Evolutionary conservation across 2,888 invertebrate species (phyloP).

Genomic region (Drosophila putrida): DNA sequence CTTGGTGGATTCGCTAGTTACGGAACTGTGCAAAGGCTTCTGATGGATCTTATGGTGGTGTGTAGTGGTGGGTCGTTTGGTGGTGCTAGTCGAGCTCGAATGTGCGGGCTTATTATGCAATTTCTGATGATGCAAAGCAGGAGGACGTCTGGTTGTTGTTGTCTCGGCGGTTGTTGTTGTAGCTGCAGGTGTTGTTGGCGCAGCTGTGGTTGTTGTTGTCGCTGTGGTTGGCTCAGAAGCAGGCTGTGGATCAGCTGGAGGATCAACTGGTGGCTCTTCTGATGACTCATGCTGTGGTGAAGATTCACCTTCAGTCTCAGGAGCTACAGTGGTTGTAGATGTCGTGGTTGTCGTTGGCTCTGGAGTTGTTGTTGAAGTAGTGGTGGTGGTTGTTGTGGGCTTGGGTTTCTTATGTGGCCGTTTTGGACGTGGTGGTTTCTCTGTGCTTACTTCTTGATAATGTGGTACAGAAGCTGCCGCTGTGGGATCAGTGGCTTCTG

Average conservation of each 20-base stretch:
- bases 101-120: conserved; percentile 46
- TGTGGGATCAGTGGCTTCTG: conserved; percentile 21
- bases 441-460: conserved; percentile 34
- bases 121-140: conserved; percentile 62
- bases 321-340: conserved; percentile 13
- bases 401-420: conserved; percentile 60
- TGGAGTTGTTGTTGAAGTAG: conserved; percentile 28
- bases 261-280: conserved; percentile 1
- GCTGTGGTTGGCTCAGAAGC: conserved; percentile 24
- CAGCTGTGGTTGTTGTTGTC: conserved; percentile 22
- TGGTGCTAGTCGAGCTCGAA: conserved; percentile 32
- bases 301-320: conserved; percentile 30
- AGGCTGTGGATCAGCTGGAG: conserved; percentile 14
- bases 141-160: conserved; percentile 27
- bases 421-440: conserved; percentile 42
- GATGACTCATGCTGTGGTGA: not conserved
- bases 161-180: conserved; percentile 21
- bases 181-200: conserved; percentile 32
- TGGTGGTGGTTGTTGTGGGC: conserved; percentile 51
- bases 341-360: conserved; percentile 21
- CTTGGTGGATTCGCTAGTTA: conserved; percentile 54
- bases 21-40: conserved; percentile 52
- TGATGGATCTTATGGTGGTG: conserved; percentile 56
- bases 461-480: conserved; percentile 57
- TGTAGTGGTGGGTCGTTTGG: conserved; percentile 37